Evolutionary conservation across 1,140 invertebrate species (phyloP), one percentile per base, ranked within the genome.

Genomic region (Arion vulgaris): DNA sequence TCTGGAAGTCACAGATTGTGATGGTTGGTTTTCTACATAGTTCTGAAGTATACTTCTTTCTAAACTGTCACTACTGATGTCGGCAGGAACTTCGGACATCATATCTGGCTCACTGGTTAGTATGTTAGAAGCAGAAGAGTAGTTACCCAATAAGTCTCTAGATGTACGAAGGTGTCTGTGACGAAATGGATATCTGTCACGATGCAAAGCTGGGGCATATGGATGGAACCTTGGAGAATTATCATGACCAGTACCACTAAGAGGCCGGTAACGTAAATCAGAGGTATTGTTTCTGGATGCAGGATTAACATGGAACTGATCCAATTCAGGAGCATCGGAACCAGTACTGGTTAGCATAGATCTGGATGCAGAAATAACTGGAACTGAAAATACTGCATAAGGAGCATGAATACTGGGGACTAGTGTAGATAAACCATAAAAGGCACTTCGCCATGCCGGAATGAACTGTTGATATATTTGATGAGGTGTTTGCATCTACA

Each of bases 141-240:
- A 66, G 5, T 23, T 66, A 66, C 23, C 23, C 53, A 57, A 4
- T 57, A n/a, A 57, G 26, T 57, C 53, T n/a, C 62, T 66, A 7
- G 62, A 28, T 32, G 9, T 32, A 32, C 17, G n/a, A 28, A 28
- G 11, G 7, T 28, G n/a, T 32, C 62, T 28, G 62, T 5, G 62
- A 17, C 28, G 62, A 32, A 66, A 66, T 32, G 62, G 19, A 66
- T 32, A 2, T 32, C 62, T 4, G 9, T 23, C 62, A 66, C 28
- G 62, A 66, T 66, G 62, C 7, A 66, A 66, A 28, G 62, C n/a
- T n/a, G n/a, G n/a, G n/a, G n/a, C n/a, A 66, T 66, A 66, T 66
- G 62, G 62, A 66, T 66, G 62, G 32, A 66, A 66, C 62, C 62
- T 66, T 13, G 28, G n/a, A 23, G 51, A 57, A 32, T 32, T n/a